Evolutionary conservation across 1,140 invertebrate species (phyloP).

Genomic region (Diploscapter pachys): DNA sequence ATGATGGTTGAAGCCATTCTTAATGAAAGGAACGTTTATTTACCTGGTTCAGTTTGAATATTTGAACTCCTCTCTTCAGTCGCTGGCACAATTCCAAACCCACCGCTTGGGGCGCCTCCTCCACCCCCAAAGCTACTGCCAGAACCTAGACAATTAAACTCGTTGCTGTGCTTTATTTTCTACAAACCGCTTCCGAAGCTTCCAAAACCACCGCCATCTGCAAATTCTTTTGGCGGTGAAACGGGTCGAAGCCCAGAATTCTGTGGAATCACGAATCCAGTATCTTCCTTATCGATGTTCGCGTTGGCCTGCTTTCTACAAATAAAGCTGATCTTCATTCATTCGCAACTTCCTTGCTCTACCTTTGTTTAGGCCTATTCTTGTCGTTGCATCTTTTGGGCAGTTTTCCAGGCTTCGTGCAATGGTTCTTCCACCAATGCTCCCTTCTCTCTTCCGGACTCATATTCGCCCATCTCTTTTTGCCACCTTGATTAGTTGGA

Average conservation of each 20-base stretch:
- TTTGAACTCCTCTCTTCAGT: neutral
- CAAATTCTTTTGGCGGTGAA: slow-evolving; percentile 53
- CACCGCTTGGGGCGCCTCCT: slow-evolving; percentile 31
- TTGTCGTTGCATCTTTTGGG: slow-evolving; percentile 6
- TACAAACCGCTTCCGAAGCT: slow-evolving; percentile 33
- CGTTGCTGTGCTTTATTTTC: slow-evolving; percentile 18
- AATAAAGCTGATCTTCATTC: neutral
- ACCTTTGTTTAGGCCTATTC: slow-evolving; percentile 22
- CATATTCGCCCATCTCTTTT: too few relatives aligned
- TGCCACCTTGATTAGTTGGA: neutral
- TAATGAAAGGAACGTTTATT: too few relatives aligned
- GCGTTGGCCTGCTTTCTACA: slow-evolving; percentile 27
- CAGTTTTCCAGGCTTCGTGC: neutral
- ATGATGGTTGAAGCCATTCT: too few relatives aligned
- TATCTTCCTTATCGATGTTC: slow-evolving; percentile 16
- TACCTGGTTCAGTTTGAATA: too few relatives aligned
- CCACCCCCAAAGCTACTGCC: slow-evolving; percentile 33
- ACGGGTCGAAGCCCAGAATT: slow-evolving; percentile 57
- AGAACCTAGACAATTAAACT: neutral
- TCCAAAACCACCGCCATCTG: slow-evolving; percentile 22
- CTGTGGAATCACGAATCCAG: slow-evolving; percentile 50
- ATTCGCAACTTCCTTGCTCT: slow-evolving; percentile 8
- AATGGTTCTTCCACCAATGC: too few relatives aligned
- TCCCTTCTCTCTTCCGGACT: too few relatives aligned
- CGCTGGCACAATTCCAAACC: slow-evolving; percentile 19